Percentiles rank a stretch among this genome's conserved stretches.
These are phyloP conservation scores for Amblyraja radiata DNA, from an alignment of 2,797 vertebrate species.

Conservation along the genomic window DNA sequence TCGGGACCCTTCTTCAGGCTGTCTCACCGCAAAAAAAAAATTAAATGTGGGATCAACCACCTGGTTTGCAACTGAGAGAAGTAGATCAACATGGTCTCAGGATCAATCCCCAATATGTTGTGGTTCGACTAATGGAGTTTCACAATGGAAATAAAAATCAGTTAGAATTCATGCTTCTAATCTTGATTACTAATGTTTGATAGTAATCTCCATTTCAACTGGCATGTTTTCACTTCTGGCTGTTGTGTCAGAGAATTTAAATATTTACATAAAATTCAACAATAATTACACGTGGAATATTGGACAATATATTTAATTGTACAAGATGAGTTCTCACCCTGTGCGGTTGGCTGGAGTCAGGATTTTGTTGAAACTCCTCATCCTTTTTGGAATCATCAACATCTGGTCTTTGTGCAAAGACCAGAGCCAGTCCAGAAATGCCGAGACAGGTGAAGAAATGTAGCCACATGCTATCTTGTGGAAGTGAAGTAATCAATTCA, in stretches of 20 bases:
- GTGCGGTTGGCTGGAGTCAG: not conserved
- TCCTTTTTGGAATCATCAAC: not conserved
- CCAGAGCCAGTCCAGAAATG: not conserved
- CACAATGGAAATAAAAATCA: not conserved
- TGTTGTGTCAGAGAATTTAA: not conserved
- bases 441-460: not conserved
- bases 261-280: not conserved
- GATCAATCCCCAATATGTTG: not conserved
- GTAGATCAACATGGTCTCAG: not conserved
- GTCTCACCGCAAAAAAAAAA: too few species aligned
- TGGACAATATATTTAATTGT: not conserved
- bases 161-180: not conserved
- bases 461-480: not conserved
- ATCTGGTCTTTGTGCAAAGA: not conserved
- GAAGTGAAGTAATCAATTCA: not conserved
- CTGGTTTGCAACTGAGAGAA: not conserved
- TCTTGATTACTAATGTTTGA: not conserved
- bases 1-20: too few species aligned
- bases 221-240: not conserved
- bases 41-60: not conserved
- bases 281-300: not conserved
- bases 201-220: not conserved
- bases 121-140: not conserved
- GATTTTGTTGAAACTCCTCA: not conserved
- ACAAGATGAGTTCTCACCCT: not conserved